Base-by-base conservation (phyloP, 2,797 vertebrate species). In the Semotilus atromaculatus region DNA sequence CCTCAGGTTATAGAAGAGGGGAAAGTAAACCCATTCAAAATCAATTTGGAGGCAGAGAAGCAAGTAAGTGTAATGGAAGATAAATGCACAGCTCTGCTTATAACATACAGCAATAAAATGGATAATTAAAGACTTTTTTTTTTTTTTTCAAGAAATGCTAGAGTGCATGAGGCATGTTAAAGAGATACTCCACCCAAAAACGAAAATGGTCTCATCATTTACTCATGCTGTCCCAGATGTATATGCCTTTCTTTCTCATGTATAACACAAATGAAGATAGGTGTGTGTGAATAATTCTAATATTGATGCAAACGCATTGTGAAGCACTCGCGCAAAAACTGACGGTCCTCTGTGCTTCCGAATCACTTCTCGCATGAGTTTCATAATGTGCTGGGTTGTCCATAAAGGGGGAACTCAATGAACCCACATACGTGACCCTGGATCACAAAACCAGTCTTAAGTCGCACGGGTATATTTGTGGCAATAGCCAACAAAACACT, bases 31-130 rank as follows among this genome's bases (percentile, higher is more conserved):
- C 96, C 96, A 75, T 97, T 94, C 92, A 97, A 96, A 93, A 93
- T 97, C 90, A 97, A 96, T 88, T 91, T 97, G 89, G 96, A 97
- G 92, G 93, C 96, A 86, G 96, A 97, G 90, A 96, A 96, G 88
- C 96, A 97, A 94, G 96, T 97, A 96, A 87, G 93, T 90, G 86
- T n/a, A 38, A 76, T 26, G 26, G 11, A 23, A 31, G 7, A 78
- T 55, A 67, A 23, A 45, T 53, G 13, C 6, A 64, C 67, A 11
- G 38, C 10, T 58, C 76, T 62, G 82, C 83, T 76, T 80, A 23
- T 31, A 34, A 51, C 45, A 67, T 38, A n/a, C 40, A 43, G 55
- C 16, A 67, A 60, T 23, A 53, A 18, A 48, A 66, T 29, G 10
- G 10, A 45, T 36, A 51, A 55, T 73, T 55, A 83, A 55, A 81